Evolutionary conservation across 2,113 vertebrate genomes (phyloP).

Genomic region (Anas platyrhynchos): DNA sequence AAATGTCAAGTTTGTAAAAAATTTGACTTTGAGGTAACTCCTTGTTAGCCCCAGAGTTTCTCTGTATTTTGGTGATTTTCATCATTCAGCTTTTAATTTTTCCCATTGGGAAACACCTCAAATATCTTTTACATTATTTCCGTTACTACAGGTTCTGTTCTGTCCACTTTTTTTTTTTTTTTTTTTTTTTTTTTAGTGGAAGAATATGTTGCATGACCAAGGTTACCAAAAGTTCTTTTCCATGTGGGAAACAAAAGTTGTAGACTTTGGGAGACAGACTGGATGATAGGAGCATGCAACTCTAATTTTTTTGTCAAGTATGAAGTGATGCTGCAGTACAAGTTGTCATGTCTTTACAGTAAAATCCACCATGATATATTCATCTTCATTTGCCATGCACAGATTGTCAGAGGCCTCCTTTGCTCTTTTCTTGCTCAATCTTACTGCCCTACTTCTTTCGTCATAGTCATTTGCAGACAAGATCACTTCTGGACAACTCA

Average conservation of each 20-base stretch:
- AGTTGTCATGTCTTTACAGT: background rate
- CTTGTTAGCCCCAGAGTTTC: background rate
- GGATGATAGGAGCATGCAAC: background rate
- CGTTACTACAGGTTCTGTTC: background rate
- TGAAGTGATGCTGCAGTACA: background rate
- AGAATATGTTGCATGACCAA: background rate
- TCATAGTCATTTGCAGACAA: background rate
- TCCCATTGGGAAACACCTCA: background rate
- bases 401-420: background rate
- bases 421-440: background rate
- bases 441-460: background rate
- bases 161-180: background rate
- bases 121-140: background rate
- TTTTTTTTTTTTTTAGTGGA: background rate
- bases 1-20: background rate
- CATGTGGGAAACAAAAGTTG: background rate
- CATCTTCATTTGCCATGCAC: background rate
- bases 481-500: background rate
- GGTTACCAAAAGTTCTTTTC: background rate
- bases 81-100: background rate
- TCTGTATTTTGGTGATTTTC: background rate
- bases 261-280: background rate
- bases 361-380: background rate
- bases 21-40: background rate
- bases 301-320: background rate